Base-by-base conservation (phyloP, 2,797 vertebrate species). In the Pteropus rufus region DNA sequence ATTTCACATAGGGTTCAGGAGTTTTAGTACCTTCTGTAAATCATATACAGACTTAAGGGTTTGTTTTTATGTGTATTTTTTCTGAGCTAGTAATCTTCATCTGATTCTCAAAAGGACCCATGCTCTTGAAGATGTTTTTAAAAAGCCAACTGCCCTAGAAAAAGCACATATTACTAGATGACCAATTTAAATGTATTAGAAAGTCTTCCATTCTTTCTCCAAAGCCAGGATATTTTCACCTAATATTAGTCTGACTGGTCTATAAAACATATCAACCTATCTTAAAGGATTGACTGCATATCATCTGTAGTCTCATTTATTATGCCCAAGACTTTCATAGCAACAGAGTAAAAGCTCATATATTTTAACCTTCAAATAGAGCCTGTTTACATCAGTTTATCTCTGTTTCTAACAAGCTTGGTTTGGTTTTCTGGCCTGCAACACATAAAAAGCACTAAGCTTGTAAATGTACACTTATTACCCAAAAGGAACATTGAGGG, bases 311-410 rank as follows among this genome's bases (percentile, higher is more conserved):
- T 91, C 64, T 80, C 31, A n/a, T 76, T 92, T 81, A 56, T 91
- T 80, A 76, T n/a, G 36, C 80, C 72, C 24, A 64, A 49, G 46
- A 92, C 46, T 85, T 93, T 67, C 65, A 82, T 72, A 89, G 41
- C 80, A 94, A 44, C 62, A 72, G 26, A 79, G 29, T 60, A 9
- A 89, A 85, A 73, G 75, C 56, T 75, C 44, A n/a, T 36, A 19
- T 82, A 90, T 87, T 95, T 92, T 90, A 96, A 87, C 82, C 41
- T 82, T 94, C 60, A 72, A n/a, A 11, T 67, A 91, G 31, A 82
- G 24, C 60, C 69, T 97, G 7, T 92, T 92, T 64, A 31, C 11
- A 83, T 87, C 34, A 52, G 36, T 93, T 82, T 91, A 44, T 62
- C 77, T 93, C 7, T 86, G 77, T 93, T 85, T 94, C 77, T 85